Base-by-base conservation (phyloP, 2,888 invertebrate species). In the Prenolepis imparis region DNA sequence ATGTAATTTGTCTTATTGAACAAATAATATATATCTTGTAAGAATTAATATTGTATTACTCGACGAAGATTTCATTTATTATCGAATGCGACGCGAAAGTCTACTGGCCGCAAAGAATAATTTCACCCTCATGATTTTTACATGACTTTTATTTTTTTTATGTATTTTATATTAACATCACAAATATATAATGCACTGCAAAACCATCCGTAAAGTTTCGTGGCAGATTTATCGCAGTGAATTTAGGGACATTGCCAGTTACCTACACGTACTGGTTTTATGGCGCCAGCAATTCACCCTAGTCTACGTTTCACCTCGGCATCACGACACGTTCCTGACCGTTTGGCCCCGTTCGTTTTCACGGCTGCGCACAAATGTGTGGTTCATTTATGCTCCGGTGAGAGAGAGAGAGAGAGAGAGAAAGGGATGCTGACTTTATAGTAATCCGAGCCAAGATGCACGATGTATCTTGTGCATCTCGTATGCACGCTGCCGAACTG, bases 231-330 rank as follows among this genome's bases (percentile, higher is more conserved):
- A 52, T n/a, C 74, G 21, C 64, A 73, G 64, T 52, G 77, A 82
- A 83, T 80, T 86, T 85, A 85, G 72, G 72, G 73, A 59, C 83
- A 64, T 74, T 68, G 68, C 73, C 85, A 72, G 82, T 86, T 87
- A 82, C 80, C 86, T 73, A 72, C 77, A 28, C 82, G 80, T 82
- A 81, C 32, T 70, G 77, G 83, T 84, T 86, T 88, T 84, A 88
- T 86, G 82, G 84, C 61, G 21, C 39, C 3, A 15, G 36, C 83
- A 68, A 83, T 83, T 83, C 75, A 83, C 75, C 61, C 75, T 59
- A 61, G 63, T 52, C 61, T 75, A 74, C 85, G 67, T 82, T 84
- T 83, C 73, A 61, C 57, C 74, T 78, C 68, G 72, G n/a, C 82
- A 48, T 57, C 82, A 61, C 18, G 82, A 80, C 83, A 80, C 66